Conservation (phyloP, 2,797 vertebrate species). For the Adelosebastes latens region DNA sequence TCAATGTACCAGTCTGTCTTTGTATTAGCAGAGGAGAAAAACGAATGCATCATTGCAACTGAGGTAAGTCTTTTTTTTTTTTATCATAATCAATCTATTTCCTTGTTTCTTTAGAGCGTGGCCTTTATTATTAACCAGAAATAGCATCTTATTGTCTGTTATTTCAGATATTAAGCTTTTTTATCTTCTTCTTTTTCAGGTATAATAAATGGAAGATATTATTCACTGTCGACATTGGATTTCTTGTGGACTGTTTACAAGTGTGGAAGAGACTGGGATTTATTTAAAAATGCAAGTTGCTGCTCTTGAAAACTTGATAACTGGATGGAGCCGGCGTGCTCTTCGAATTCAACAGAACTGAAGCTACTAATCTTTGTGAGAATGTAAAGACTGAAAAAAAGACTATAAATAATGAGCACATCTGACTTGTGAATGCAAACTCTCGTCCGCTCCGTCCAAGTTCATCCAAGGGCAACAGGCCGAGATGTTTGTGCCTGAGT, state of each 20-base stretch:
- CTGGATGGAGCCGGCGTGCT: conserved; percentile 89
- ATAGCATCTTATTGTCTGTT: neutral
- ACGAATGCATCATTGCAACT: conserved; percentile 98
- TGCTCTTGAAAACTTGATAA: conserved; percentile 95
- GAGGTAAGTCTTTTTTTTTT: conserved; percentile 85
- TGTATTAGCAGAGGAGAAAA: conserved; percentile 95
- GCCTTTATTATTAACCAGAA: neutral
- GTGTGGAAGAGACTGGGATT: conserved; percentile 88
- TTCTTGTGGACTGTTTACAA: conserved; percentile 95
- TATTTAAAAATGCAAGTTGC: conserved; percentile 91
- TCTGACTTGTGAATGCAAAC: conserved; percentile 34
- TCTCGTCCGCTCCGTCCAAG: conserved; percentile 37
- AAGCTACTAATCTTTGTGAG: conserved; percentile 76
- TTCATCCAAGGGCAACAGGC: conserved; percentile 45
- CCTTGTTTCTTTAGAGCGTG: neutral
- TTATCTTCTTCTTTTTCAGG: conserved; percentile 56
- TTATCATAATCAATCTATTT: neutral
- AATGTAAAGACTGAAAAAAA: conserved; percentile 78
- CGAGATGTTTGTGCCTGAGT: conserved; percentile 36
- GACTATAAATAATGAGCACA: conserved; percentile 48
- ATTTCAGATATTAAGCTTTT: neutral
- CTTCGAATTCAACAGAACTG: conserved; percentile 84
- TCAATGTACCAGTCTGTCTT: conserved; percentile 97
- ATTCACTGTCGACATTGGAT: conserved; percentile 69
- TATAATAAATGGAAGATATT: conserved; percentile 73